Evolutionary conservation across 2,888 invertebrate genomes (phyloP).

Genomic region (Chrysomela aeneicollis): DNA sequence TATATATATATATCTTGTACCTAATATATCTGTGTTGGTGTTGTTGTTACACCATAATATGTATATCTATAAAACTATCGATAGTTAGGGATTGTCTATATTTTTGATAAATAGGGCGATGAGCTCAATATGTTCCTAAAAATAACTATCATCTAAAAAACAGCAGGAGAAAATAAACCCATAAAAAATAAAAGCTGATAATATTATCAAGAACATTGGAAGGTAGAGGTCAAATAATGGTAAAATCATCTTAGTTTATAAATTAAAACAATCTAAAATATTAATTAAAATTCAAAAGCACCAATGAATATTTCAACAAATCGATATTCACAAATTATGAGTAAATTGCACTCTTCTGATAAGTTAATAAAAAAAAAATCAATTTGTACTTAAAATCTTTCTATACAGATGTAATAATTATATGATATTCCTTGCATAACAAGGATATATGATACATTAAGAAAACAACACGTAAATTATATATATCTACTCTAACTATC

Average conservation of each 20-base stretch:
- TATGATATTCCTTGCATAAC: background rate
- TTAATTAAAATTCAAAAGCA: constrained; percentile 24
- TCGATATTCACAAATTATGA: constrained; percentile 27
- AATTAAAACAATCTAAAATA: constrained; percentile 14
- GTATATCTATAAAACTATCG: constrained; percentile 6
- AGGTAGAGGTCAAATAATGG: background rate
- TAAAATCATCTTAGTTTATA: background rate
- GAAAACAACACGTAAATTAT: background rate
- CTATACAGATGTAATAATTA: background rate
- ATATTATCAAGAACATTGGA: constrained; percentile 3
- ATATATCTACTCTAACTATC: background rate
- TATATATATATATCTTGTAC: too few species aligned
- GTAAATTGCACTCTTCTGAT: constrained; percentile 32
- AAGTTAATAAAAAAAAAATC: background rate
- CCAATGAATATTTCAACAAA: constrained; percentile 34
- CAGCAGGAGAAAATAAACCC: background rate
- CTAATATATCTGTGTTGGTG: too few species aligned
- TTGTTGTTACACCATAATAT: background rate
- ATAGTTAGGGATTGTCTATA: constrained; percentile 34
- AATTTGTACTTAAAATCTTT: constrained; percentile 6
- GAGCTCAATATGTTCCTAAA: constrained; percentile 37
- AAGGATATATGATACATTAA: constrained; percentile 2
- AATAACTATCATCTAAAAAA: constrained; percentile 33
- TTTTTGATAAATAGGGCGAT: constrained; percentile 41
- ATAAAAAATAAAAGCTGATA: constrained; percentile 2